A percentile compares a stretch with the other conserved stretches of the same genome.
Evolutionary conservation across 53 echinoderm and acorn worm genomes (phyloP).

Genomic region (Astropecten irregularis): DNA sequence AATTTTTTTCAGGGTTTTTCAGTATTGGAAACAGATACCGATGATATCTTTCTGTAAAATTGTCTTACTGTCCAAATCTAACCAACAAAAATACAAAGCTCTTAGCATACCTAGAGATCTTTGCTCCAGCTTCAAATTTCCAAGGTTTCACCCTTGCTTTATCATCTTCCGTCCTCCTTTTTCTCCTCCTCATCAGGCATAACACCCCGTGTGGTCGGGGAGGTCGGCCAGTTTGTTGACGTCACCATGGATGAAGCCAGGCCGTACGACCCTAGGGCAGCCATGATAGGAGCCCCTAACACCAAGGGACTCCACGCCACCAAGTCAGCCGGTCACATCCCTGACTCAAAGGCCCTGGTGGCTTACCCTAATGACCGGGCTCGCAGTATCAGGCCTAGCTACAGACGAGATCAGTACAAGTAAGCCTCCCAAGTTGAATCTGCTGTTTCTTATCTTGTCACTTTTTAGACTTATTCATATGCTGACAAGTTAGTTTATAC

Average conservation of each 20-base stretch:
- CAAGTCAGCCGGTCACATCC: slow-evolving; percentile 58
- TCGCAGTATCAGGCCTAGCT: slow-evolving; percentile 91
- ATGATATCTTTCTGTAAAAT: too few relatives aligned
- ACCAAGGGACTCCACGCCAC: slow-evolving; percentile 83
- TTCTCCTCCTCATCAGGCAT: slow-evolving; percentile 63
- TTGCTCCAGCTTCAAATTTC: too few relatives aligned
- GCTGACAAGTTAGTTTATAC: too few relatives aligned
- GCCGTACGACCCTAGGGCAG: slow-evolving; percentile 88
- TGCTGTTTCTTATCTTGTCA: not conserved
- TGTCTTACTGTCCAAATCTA: too few relatives aligned
- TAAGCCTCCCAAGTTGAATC: slow-evolving; percentile 47
- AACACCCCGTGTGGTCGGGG: slow-evolving; percentile 95
- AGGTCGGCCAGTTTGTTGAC: slow-evolving; percentile 94
- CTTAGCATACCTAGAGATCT: too few relatives aligned
- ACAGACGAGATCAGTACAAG: slow-evolving; percentile 95
- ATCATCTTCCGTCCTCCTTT: too few relatives aligned
- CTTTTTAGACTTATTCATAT: not conserved
- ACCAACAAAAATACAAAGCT: too few relatives aligned
- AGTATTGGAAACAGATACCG: too few relatives aligned
- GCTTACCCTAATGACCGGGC: slow-evolving; percentile 96
- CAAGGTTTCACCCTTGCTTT: too few relatives aligned
- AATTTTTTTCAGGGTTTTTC: too few relatives aligned
- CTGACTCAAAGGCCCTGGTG: slow-evolving; percentile 80
- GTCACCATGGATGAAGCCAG: slow-evolving; percentile 81
- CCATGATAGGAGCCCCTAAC: slow-evolving; percentile 83